A percentile compares a stretch with the other conserved stretches of the same genome.
Evolutionary conservation across 2,113 vertebrate species (phyloP).

Genomic region (Orthochromis indermauri): DNA sequence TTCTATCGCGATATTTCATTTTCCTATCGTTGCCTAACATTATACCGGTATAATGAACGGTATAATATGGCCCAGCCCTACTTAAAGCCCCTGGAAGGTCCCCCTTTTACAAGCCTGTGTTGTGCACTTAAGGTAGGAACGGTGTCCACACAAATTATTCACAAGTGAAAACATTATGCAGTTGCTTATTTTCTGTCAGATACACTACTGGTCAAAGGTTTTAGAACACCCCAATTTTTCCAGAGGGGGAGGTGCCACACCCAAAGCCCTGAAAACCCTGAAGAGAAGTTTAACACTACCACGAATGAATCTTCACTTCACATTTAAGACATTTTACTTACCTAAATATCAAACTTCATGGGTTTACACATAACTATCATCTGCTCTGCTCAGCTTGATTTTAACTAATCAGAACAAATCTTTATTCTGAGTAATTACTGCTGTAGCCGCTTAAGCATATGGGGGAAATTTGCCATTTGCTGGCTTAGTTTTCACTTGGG

Average conservation of each 20-base stretch:
- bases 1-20: no score
- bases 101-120: not conserved
- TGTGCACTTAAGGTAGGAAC: not conserved
- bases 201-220: not conserved
- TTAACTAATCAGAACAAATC: not conserved
- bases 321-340: not conserved
- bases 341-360: not conserved
- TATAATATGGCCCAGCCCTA: no score
- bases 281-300: not conserved
- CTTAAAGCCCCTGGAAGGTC: not conserved
- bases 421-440: not conserved
- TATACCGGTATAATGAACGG: no score
- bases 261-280: not conserved
- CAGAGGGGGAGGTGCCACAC: accelerated
- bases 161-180: not conserved
- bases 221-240: not conserved
- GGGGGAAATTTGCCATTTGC: not conserved
- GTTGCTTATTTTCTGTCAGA: not conserved
- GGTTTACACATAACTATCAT: not conserved
- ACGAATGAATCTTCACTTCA: not conserved
- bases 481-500: not conserved
- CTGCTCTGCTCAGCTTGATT: not conserved
- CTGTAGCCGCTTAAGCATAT: not conserved
- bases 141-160: not conserved
- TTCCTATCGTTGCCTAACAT: no score